Evolutionary conservation across 2,797 vertebrate genomes (phyloP).

Genomic region (Sebastes minor): DNA sequence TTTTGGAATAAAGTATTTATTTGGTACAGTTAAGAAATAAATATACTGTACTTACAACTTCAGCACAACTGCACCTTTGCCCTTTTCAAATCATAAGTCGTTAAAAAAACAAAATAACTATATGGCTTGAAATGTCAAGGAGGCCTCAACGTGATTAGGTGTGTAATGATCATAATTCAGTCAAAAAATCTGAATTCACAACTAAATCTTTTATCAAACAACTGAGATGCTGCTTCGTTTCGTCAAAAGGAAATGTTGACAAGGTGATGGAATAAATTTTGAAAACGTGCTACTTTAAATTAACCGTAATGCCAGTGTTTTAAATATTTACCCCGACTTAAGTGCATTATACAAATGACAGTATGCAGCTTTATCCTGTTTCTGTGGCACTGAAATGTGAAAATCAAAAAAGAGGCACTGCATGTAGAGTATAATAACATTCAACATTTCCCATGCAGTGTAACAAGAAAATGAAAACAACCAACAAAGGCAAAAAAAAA

Average conservation of each 20-base stretch:
- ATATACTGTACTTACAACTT: constrained; percentile 39
- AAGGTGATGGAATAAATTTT: not conserved
- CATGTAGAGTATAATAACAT: constrained; percentile 7
- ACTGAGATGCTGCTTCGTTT: constrained; percentile 1
- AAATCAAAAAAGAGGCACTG: not conserved
- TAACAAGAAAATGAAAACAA: constrained; percentile 29
- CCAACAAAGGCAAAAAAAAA: not conserved
- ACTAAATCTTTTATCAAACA: not conserved
- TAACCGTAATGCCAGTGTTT: not conserved
- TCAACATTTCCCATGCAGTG: constrained; percentile 31
- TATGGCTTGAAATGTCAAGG: constrained; percentile 20
- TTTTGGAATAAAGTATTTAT: constrained; percentile 63
- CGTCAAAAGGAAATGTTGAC: not conserved
- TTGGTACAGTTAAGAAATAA: constrained; percentile 61
- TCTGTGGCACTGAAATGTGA: constrained; percentile 14
- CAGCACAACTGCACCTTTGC: constrained; percentile 47
- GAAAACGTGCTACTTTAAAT: not conserved
- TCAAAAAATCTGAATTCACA: constrained; percentile 4
- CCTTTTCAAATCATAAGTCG: constrained; percentile 10
- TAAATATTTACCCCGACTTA: not conserved
- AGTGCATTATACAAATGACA: not conserved
- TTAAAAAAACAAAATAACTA: not conserved
- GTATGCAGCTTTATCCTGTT: not conserved
- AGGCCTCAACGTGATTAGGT: not conserved
- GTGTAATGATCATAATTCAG: not conserved